These are phyloP conservation scores for Dendrolimus pini DNA, from an alignment of 2,888 invertebrate genomes.

Conservation along the genomic window DNA sequence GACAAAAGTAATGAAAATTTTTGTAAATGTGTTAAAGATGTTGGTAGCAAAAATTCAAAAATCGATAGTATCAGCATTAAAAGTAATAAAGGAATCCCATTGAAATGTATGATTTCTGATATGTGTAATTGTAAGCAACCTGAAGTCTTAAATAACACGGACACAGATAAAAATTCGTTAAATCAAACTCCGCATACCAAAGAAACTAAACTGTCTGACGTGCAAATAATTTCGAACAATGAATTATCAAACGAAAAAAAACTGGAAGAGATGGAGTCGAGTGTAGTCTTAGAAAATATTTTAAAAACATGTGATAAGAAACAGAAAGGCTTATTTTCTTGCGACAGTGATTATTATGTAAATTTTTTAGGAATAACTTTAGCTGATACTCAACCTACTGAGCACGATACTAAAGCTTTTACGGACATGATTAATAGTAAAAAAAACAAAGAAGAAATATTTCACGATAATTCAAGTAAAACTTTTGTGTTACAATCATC, in stretches of 20 bases:
- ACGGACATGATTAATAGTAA: not conserved
- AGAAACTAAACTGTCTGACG: not conserved
- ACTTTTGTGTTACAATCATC: no score
- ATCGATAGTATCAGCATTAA: conserved; percentile 5
- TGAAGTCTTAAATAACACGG: not conserved
- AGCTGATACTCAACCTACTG: conserved; percentile 20
- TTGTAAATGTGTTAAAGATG: conserved; percentile 25
- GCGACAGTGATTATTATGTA: conserved; percentile 35
- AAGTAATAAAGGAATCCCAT: conserved; percentile 9
- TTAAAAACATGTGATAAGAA: conserved; percentile 2
- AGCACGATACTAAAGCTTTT: no score
- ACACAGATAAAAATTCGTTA: no score
- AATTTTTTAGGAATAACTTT: conserved; percentile 61
- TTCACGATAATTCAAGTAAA: conserved; percentile 2
- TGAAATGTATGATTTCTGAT: conserved; percentile 26
- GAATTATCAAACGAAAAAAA: not conserved
- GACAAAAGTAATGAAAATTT: conserved; percentile 45
- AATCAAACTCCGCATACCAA: no score
- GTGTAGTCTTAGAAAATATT: not conserved
- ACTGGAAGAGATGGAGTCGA: not conserved
- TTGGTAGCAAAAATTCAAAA: conserved; percentile 8
- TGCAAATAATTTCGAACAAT: not conserved
- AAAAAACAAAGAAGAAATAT: conserved; percentile 1
- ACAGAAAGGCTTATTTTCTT: conserved; percentile 17
- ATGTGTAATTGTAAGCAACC: conserved; percentile 23